phyloP scores from a whole-genome alignment of 2,888 invertebrate genomes.

The Charanyca ferruginea region DNA sequence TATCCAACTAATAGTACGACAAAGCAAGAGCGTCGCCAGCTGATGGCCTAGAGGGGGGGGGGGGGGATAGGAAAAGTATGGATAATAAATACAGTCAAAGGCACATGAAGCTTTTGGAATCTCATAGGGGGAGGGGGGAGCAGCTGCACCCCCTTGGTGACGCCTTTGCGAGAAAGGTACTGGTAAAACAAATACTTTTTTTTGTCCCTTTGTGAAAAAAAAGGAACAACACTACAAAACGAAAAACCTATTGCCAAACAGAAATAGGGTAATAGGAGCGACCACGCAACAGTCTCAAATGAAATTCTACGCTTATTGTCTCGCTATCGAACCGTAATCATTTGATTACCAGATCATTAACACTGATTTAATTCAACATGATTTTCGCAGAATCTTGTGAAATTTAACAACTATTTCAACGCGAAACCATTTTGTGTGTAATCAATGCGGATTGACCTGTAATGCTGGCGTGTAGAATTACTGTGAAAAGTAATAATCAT shows the following conservation, averaged over 20 bases:
- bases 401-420: constrained; percentile 50
- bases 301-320: constrained; percentile 53
- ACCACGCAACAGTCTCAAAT: constrained; percentile 43
- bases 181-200: too few species aligned
- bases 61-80: too few species aligned
- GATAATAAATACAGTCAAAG: too few species aligned
- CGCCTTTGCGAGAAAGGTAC: too few species aligned
- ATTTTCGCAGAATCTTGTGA: constrained; percentile 39
- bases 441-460: constrained; percentile 51
- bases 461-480: constrained; percentile 51
- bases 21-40: too few species aligned
- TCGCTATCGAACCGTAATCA: constrained; percentile 34
- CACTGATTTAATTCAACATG: constrained; percentile 51
- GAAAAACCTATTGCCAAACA: constrained; percentile 1
- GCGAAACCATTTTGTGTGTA: constrained; percentile 46
- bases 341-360: constrained; percentile 56
- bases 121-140: too few species aligned
- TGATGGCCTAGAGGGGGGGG: too few species aligned
- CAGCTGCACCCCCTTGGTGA: too few species aligned
- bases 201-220: not conserved
- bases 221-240: not conserved
- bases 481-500: constrained; percentile 53
- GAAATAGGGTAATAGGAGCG: constrained; percentile 8
- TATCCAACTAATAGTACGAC: not conserved
- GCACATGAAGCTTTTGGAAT: too few species aligned